A percentile compares a stretch with the other conserved stretches of the same genome.
phyloP scores from a whole-genome alignment of 2,797 vertebrate genomes.

The Anguilla pacifica region DNA sequence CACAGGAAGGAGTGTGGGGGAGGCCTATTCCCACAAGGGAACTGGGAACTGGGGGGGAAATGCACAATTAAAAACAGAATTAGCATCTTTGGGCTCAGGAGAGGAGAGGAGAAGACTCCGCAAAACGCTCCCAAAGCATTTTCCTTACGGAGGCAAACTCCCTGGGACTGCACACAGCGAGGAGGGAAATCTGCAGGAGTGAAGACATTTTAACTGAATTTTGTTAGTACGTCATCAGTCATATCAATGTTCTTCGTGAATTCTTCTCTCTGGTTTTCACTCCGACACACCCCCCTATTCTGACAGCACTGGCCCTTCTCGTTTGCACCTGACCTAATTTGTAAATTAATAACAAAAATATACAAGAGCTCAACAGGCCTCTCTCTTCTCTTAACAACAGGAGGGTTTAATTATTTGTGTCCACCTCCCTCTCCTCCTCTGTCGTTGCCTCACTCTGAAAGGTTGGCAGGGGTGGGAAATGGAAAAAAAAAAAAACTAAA shows the following conservation, averaged over 20 bases:
- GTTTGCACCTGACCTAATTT: conserved; percentile 66
- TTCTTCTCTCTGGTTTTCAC: conserved; percentile 21
- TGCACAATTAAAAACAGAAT: background rate
- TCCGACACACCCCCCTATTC: conserved; percentile 26
- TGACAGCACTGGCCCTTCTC: conserved; percentile 17
- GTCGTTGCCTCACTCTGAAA: conserved; percentile 47
- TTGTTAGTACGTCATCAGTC: too few species aligned
- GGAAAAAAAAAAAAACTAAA: background rate
- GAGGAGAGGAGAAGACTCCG: background rate
- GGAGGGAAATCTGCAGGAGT: conserved; percentile 27
- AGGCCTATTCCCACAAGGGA: background rate
- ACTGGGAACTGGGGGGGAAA: background rate
- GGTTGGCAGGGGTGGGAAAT: conserved; percentile 30
- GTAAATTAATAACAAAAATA: conserved; percentile 30
- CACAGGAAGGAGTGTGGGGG: background rate
- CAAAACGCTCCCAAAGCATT: too few species aligned
- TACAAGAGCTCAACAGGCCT: conserved; percentile 33
- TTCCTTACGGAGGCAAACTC: background rate
- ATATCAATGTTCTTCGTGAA: background rate
- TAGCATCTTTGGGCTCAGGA: background rate
- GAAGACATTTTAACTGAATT: conserved; percentile 13
- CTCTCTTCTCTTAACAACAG: conserved; percentile 66
- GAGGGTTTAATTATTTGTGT: conserved; percentile 66
- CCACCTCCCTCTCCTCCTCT: conserved; percentile 65
- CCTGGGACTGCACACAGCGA: conserved; percentile 22